Conservation (phyloP, 1,140 invertebrate species). For the Meteorus sp. region DNA sequence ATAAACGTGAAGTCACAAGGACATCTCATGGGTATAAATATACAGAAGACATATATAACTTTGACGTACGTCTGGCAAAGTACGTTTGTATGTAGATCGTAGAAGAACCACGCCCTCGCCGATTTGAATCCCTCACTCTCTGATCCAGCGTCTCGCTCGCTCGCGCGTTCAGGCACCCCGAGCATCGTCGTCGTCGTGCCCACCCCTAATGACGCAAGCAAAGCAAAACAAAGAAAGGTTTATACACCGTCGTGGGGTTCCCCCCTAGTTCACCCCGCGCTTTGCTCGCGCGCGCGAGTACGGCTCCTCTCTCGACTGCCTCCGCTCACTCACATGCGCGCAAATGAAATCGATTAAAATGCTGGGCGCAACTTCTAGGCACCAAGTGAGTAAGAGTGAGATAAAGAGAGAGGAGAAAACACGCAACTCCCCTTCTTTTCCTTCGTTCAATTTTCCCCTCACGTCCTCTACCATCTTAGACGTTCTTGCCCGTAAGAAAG, state of each 20-base stretch:
- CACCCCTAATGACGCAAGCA: conserved; percentile 58
- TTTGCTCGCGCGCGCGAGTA: conserved; percentile 21
- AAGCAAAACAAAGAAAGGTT: conserved; percentile 60
- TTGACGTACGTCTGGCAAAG: conserved; percentile 21
- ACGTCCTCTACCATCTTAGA: conserved; percentile 1
- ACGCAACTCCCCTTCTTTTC: conserved; percentile 18
- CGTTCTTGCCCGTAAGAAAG: conserved; percentile 43
- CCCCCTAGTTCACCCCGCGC: too few species aligned
- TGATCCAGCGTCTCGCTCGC: too few species aligned
- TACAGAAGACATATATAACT: conserved; percentile 11
- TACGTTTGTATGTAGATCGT: conserved; percentile 22
- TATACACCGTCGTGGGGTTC: conserved; percentile 52
- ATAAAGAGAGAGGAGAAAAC: background rate
- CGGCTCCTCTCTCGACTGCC: conserved; percentile 20
- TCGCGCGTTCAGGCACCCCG: conserved; percentile 19
- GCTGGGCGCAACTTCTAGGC: conserved; percentile 58
- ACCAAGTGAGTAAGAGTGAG: conserved; percentile 5
- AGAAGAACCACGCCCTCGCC: conserved; percentile 19
- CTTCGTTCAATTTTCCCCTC: conserved; percentile 31
- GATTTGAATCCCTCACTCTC: conserved; percentile 27
- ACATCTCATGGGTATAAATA: conserved; percentile 16
- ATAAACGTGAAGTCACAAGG: background rate
- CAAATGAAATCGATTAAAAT: conserved; percentile 62
- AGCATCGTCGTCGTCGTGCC: conserved; percentile 34
- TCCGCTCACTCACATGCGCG: conserved; percentile 54